Conservation (phyloP, 2,888 invertebrate species). For the Gibbula magus region DNA sequence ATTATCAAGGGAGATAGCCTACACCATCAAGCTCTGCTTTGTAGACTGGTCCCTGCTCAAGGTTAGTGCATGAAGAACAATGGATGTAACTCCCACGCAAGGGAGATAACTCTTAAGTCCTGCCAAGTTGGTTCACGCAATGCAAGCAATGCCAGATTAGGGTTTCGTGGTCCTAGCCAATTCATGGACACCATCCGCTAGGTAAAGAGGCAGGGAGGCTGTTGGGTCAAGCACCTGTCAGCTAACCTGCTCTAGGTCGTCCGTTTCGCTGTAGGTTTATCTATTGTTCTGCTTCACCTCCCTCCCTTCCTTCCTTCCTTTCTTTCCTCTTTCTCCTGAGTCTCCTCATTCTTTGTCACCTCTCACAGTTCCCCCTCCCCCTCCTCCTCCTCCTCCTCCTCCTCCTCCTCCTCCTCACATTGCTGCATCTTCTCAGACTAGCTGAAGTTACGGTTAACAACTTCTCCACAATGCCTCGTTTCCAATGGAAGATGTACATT, state of each 20-base stretch:
- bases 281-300: neutral
- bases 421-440: constrained; percentile 15
- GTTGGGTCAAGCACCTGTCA: neutral
- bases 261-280: neutral
- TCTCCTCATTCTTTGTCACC: constrained; percentile 2
- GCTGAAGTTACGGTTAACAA: constrained; percentile 6
- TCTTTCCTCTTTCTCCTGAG: neutral
- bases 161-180: constrained; percentile 9
- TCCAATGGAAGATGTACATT: constrained; percentile 32
- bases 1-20: neutral
- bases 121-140: neutral
- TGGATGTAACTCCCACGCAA: constrained; percentile 9
- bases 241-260: neutral
- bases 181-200: constrained; percentile 1
- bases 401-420: constrained; percentile 8
- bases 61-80: neutral
- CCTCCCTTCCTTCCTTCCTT: neutral
- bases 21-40: neutral
- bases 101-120: neutral
- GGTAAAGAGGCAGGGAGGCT: neutral
- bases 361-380: neutral
- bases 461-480: constrained; percentile 21
- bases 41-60: neutral
- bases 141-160: neutral
- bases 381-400: neutral